These are phyloP conservation scores for Antechinus flavipes DNA, from an alignment of 2,113 vertebrate species.

Conservation along the genomic window DNA sequence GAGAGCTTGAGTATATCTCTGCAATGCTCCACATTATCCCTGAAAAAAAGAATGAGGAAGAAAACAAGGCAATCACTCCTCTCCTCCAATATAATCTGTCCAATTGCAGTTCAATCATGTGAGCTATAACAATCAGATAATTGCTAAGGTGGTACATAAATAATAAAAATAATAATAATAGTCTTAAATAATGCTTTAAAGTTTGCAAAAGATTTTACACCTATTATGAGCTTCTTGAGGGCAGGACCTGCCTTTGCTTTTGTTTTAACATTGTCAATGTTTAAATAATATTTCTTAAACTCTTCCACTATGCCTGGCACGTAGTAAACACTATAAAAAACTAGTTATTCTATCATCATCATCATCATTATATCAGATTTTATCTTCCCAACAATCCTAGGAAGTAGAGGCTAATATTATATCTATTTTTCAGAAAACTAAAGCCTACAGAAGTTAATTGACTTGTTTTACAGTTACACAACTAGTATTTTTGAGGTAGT, in stretches of 20 bases:
- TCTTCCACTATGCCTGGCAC: background rate
- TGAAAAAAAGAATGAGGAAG: background rate
- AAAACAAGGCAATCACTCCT: background rate
- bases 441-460: background rate
- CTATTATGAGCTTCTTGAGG: background rate
- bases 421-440: background rate
- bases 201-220: background rate
- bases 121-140: background rate
- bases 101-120: background rate
- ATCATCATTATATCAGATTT: background rate
- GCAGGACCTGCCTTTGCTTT: background rate
- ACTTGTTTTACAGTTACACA: background rate
- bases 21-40: background rate
- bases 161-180: background rate
- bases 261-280: background rate
- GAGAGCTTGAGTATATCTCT: background rate
- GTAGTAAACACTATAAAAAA: background rate
- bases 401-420: background rate
- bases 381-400: background rate
- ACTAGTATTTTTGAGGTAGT: background rate
- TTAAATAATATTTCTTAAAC: background rate
- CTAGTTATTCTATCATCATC: background rate
- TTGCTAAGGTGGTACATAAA: background rate
- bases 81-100: background rate
- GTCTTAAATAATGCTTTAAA: background rate